Conservation (phyloP, 2,113 vertebrate species). For the Ovis canadensis region DNA sequence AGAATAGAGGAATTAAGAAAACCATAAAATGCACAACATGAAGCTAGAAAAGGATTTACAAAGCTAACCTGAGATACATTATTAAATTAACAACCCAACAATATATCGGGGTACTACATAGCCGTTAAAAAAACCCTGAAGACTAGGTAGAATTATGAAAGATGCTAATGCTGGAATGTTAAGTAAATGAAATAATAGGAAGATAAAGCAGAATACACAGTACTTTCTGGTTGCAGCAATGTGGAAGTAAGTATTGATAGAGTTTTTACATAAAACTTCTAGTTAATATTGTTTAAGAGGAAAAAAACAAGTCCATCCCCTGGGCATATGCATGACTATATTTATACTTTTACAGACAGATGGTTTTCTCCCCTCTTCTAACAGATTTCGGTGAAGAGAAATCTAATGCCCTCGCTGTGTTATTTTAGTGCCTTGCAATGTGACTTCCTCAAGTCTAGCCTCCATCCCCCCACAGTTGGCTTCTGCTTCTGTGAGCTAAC, state of each 20-base stretch:
- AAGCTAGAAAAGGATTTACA: background rate
- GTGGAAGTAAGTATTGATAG: background rate
- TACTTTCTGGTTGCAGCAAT: background rate
- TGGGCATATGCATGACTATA: background rate
- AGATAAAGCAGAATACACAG: conserved; percentile 4
- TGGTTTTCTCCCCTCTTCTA: conserved; percentile 35
- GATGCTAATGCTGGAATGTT: background rate
- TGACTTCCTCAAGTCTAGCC: background rate
- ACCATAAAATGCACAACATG: background rate
- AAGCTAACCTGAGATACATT: background rate
- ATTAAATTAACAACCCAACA: background rate
- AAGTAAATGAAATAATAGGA: background rate
- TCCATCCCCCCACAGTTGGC: background rate
- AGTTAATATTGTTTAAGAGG: conserved; percentile 22
- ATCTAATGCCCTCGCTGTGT: background rate
- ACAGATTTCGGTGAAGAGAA: background rate
- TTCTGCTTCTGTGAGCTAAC: background rate
- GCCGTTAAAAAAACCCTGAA: background rate
- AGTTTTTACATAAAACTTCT: conserved; percentile 6
- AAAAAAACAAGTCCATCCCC: background rate
- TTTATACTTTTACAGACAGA: conserved; percentile 19
- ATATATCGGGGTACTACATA: background rate
- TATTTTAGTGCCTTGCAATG: background rate
- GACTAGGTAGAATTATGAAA: background rate
- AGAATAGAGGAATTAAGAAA: background rate